phyloP scores from a whole-genome alignment of 2,113 vertebrate genomes.

The Scartelaos histophorus region DNA sequence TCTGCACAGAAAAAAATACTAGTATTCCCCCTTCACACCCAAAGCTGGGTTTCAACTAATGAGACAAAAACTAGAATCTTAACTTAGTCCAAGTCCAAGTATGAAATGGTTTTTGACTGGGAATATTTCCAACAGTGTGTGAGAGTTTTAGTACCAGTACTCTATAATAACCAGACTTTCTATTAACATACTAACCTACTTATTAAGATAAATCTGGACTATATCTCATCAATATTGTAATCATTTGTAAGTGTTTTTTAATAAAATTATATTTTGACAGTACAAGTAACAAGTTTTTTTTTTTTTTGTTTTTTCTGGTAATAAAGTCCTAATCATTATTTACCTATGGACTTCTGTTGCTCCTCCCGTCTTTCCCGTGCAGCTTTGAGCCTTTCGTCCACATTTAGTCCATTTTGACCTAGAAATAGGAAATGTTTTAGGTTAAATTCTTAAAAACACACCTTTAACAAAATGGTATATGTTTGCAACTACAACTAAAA shows the following conservation, averaged over 20 bases:
- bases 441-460: not conserved
- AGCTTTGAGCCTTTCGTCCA: conserved; percentile 88
- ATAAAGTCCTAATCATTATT: not conserved
- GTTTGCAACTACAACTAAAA: no score
- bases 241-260: no score
- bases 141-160: not conserved
- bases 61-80: not conserved
- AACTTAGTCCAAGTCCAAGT: not conserved
- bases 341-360: conserved; percentile 85
- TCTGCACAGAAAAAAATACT: no score
- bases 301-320: no score
- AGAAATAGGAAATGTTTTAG: not conserved
- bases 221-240: not conserved
- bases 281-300: no score
- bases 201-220: not conserved
- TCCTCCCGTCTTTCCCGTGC: conserved; percentile 88
- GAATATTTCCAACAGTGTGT: not conserved
- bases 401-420: conserved; percentile 77
- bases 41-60: not conserved
- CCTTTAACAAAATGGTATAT: no score
- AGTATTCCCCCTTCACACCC: no score
- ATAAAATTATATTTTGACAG: no score
- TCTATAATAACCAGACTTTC: not conserved
- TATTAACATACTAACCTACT: not conserved
- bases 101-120: no score